Percentiles rank a stretch among this genome's conserved stretches.
These are phyloP conservation scores for Uloborus plumipes DNA, from an alignment of 2,888 invertebrate genomes.

Conservation along the genomic window DNA sequence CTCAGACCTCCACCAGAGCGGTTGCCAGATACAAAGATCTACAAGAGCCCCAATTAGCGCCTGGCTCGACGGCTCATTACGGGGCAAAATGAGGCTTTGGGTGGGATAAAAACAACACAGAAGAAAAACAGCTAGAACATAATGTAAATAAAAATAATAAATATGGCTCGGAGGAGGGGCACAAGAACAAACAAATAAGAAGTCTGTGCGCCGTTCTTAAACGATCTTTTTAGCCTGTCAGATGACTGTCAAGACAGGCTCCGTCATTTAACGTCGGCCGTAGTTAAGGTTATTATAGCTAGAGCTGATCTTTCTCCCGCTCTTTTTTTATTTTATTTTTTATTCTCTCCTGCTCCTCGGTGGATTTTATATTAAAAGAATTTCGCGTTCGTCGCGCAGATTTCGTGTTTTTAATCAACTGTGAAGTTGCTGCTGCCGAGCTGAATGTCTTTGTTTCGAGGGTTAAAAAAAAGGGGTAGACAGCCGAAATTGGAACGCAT, in stretches of 20 bases:
- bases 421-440: conserved; percentile 30
- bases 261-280: conserved; percentile 56
- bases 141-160: conserved; percentile 62
- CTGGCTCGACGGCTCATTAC: conserved; percentile 55
- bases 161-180: conserved; percentile 15
- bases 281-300: conserved; percentile 58
- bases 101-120: conserved; percentile 40
- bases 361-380: conserved; percentile 58
- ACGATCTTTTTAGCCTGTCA: conserved; percentile 63
- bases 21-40: conserved; percentile 50
- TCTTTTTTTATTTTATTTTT: conserved; percentile 8
- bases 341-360: conserved; percentile 1
- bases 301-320: conserved; percentile 26
- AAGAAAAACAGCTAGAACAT: conserved; percentile 21
- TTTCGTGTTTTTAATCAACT: conserved; percentile 58
- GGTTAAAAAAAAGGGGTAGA: conserved; percentile 6
- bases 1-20: conserved; percentile 41
- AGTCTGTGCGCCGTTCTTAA: conserved; percentile 33
- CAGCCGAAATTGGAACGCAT: conserved; percentile 58
- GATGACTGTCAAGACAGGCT: conserved; percentile 52
- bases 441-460: conserved; percentile 45
- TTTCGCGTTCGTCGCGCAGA: conserved; percentile 22
- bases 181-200: conserved; percentile 27
- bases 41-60: conserved; percentile 60
- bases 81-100: conserved; percentile 42